phyloP scores from a whole-genome alignment of 2,797 vertebrate genomes.

The Acrossocheilus fasciatus region DNA sequence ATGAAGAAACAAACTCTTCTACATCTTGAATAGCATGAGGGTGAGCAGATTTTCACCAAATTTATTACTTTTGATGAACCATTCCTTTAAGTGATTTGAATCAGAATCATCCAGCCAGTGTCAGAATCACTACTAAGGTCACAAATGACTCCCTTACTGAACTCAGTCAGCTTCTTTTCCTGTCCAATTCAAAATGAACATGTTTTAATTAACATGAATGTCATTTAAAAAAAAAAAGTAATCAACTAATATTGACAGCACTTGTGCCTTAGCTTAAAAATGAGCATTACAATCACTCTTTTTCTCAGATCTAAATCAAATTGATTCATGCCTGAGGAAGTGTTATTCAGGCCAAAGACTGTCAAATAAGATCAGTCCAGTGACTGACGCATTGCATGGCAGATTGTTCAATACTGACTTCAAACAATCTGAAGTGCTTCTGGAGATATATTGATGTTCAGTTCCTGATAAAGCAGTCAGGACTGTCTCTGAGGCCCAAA shows the following conservation, averaged over 20 bases:
- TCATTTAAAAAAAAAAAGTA: neutral
- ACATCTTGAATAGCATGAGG: neutral
- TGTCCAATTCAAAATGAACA: neutral
- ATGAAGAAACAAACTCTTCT: neutral
- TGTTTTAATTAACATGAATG: neutral
- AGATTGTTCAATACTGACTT: slow-evolving; percentile 10
- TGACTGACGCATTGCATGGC: neutral
- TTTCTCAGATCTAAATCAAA: slow-evolving; percentile 4
- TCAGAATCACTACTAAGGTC: neutral
- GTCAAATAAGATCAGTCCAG: slow-evolving; percentile 25
- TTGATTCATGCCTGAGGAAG: neutral
- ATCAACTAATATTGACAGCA: neutral
- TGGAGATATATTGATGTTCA: neutral
- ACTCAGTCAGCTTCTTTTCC: neutral
- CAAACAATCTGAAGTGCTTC: neutral
- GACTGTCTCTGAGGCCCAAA: neutral
- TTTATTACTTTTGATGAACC: neutral
- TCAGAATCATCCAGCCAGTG: neutral
- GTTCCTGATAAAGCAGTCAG: neutral
- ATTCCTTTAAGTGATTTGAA: neutral
- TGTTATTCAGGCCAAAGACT: slow-evolving; percentile 11
- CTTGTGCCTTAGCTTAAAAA: neutral
- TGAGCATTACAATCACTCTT: neutral
- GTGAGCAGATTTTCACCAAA: neutral
- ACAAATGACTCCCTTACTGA: neutral